phyloP scores from a whole-genome alignment of 2,113 vertebrate species.

The Otolemur garnettii region DNA sequence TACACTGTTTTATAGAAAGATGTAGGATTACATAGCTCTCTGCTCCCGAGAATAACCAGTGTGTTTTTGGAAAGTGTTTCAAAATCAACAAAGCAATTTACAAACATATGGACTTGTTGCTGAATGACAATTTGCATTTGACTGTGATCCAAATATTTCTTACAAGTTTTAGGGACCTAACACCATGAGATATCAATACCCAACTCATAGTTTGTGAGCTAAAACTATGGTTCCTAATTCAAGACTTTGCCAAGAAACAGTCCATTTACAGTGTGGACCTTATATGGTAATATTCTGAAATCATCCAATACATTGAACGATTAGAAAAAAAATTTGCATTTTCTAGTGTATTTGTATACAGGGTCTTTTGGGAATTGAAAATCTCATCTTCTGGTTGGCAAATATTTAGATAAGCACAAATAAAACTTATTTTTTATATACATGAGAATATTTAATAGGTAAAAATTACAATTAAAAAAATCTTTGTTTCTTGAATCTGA shows the following conservation, averaged over 20 bases:
- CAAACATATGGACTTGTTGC: neutral
- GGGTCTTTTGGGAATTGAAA: neutral
- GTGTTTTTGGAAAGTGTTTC: neutral
- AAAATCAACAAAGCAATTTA: slow-evolving; percentile 31
- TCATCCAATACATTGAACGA: too few species aligned
- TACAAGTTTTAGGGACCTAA: neutral
- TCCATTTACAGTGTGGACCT: neutral
- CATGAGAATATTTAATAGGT: neutral
- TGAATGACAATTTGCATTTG: neutral
- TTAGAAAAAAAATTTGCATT: neutral
- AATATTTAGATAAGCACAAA: slow-evolving; percentile 30
- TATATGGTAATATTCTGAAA: too few species aligned
- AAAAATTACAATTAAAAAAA: neutral
- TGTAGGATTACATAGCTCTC: neutral
- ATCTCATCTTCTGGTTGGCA: neutral
- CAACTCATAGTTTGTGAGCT: neutral
- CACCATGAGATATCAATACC: neutral
- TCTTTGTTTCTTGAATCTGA: neutral
- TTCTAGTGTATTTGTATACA: neutral
- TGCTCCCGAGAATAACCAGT: neutral
- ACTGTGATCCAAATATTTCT: slow-evolving; percentile 8
- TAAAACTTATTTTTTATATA: neutral
- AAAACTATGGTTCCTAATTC: slow-evolving; percentile 10
- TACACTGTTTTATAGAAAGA: slow-evolving; percentile 16
- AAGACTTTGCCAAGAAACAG: slow-evolving; percentile 17